phyloP scores from a whole-genome alignment of 1,140 invertebrate species.

The Drosophila navojoa region DNA sequence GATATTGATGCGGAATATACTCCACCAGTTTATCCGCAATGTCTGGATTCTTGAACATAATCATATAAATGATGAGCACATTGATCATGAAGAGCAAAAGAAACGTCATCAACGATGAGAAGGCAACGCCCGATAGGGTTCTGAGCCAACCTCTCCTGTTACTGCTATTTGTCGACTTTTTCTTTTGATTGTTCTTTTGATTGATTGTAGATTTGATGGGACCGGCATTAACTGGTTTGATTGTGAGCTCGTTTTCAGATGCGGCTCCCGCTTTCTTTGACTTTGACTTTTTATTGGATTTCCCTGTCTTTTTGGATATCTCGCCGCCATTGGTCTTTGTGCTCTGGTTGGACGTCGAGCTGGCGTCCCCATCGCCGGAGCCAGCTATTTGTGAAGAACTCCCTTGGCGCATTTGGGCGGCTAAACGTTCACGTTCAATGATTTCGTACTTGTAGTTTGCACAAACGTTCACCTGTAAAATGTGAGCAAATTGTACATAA shows the following conservation, averaged over 20 bases:
- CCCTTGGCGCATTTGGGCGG: constrained; percentile 40
- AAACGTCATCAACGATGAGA: constrained; percentile 73
- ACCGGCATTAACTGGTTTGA: constrained; percentile 57
- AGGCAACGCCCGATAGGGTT: constrained; percentile 56
- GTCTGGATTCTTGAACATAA: constrained; percentile 81
- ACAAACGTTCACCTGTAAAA: constrained; percentile 69
- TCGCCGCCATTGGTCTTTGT: constrained; percentile 36
- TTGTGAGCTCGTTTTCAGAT: constrained; percentile 63
- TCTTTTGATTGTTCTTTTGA: constrained; percentile 69
- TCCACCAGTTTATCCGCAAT: constrained; percentile 77
- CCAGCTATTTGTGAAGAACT: constrained; percentile 51
- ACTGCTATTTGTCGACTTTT: constrained; percentile 45
- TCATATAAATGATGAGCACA: constrained; percentile 73
- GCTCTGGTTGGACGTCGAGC: constrained; percentile 20
- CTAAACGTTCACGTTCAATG: constrained; percentile 59
- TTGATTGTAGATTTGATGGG: constrained; percentile 33
- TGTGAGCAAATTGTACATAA: constrained; percentile 38
- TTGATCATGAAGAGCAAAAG: constrained; percentile 70
- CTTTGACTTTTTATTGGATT: constrained; percentile 69
- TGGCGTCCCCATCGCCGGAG: constrained; percentile 45
- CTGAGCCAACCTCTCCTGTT: constrained; percentile 40
- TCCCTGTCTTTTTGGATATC: constrained; percentile 38
- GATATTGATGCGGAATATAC: constrained; percentile 80
- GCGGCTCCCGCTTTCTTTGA: constrained; percentile 54
- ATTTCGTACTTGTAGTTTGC: constrained; percentile 63